Base-by-base conservation (phyloP, 2,113 vertebrate genomes). In the Platysternon megacephalum region DNA sequence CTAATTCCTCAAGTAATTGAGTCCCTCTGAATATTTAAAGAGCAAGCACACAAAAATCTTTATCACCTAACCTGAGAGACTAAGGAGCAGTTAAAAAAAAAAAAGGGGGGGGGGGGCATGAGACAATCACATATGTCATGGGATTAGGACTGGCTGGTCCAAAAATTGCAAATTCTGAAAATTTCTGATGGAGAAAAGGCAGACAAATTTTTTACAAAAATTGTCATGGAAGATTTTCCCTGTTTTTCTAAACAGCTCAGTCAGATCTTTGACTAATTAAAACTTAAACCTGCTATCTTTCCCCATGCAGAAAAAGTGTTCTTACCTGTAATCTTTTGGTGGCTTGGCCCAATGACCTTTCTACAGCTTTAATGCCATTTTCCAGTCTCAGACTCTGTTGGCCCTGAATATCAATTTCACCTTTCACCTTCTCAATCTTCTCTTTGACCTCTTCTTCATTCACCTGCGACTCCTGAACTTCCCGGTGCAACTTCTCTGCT, bases 361-460 rank as follows among this genome's bases (percentile, higher is more conserved):
- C 99, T 87, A 99, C 99, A 2, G 99, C 99, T 95, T 99, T 98
- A 96, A 99, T 99, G 91, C 99, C 99, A 35, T 99, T 99, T 96
- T 99, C 99, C 96, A 99, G 93, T 89, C 99, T 98, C 42, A 99
- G 97, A 16, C 99, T 99, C 88, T 99, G 99, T 93, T 99, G 99
- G 80, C 99, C 98, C 94, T 99, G 99, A 78, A 99, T 84, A 93
- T 99, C 99, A 17, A 99, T 98, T 88, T 99, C 99, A 2, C 99
- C 98, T 83, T 98, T 99, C 90, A 99, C 98, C 90, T 99, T 99
- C 46, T 99, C 98, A 0, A 99, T 98, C 95, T 99, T 99, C 52
- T 98, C 98, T 89, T 99, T 99, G 53, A 99, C 98, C 44, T 99
- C 99, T 89, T 99, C 99, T 83, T 99, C 99, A 1, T 99, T 99